phyloP scores from a whole-genome alignment of 1,140 invertebrate species.

The Nylanderia fulva region DNA sequence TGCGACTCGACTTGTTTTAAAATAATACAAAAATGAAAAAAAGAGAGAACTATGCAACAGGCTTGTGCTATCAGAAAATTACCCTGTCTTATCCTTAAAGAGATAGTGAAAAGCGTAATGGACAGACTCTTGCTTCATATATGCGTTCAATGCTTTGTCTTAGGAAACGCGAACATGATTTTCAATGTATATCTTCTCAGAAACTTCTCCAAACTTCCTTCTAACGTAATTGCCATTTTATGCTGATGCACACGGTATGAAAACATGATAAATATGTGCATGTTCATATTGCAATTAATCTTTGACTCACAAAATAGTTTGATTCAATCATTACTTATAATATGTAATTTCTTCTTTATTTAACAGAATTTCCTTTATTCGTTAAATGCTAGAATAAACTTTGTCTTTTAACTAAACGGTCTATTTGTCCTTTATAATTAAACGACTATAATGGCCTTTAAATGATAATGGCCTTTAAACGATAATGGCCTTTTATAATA shows the following conservation, averaged over 20 bases:
- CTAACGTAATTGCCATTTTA: constrained; percentile 13
- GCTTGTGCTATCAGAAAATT: constrained; percentile 3
- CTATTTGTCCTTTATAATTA: too few relatives aligned
- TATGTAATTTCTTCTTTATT: background rate
- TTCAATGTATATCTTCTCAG: background rate
- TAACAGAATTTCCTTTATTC: background rate
- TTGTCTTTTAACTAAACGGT: background rate
- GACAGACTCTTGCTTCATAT: background rate
- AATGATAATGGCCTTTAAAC: background rate
- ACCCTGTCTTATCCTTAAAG: background rate
- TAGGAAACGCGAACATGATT: background rate
- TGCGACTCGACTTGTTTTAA: background rate
- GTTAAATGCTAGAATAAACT: background rate
- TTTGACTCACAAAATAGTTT: background rate
- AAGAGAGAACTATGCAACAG: background rate
- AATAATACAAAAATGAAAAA: background rate
- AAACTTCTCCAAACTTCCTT: constrained; percentile 23
- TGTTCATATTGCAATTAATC: constrained; percentile 2
- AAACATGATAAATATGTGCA: constrained; percentile 4
- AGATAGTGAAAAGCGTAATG: background rate
- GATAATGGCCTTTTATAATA: background rate
- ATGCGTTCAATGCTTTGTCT: background rate
- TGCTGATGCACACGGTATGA: background rate
- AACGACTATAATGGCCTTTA: too few relatives aligned
- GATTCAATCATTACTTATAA: background rate